These are phyloP conservation scores for Mastigias papua DNA, from an alignment of 30 jellyfish, hydroid and myxozoan genomes.

Conservation along the genomic window DNA sequence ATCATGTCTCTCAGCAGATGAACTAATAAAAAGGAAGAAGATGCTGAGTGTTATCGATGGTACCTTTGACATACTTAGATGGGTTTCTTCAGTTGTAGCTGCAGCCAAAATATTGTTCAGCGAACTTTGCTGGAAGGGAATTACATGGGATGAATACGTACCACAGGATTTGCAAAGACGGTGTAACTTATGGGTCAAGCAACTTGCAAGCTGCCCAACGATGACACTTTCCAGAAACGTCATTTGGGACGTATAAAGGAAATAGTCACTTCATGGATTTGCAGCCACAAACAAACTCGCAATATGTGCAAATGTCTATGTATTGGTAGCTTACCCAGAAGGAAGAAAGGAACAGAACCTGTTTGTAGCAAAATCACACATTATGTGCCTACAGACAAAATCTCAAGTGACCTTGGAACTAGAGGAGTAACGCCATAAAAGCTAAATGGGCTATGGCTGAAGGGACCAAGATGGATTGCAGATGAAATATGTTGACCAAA, in stretches of 20 bases:
- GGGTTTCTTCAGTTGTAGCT: not conserved
- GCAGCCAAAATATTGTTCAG: conserved; percentile 13
- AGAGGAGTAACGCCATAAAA: conserved; percentile 47
- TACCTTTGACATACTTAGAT: not conserved
- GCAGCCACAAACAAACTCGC: conserved; percentile 33
- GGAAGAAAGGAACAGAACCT: conserved; percentile 13
- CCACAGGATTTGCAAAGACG: conserved; percentile 1
- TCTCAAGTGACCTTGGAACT: conserved; percentile 63
- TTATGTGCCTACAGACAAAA: conserved; percentile 55
- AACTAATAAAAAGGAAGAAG: not conserved
- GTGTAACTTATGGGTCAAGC: conserved; percentile 2
- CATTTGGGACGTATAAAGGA: not conserved
- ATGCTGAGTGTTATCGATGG: not conserved
- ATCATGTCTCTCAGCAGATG: not conserved
- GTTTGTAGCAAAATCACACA: conserved; percentile 50
- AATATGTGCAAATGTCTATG: conserved; percentile 22
- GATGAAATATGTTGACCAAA: conserved; percentile 21
- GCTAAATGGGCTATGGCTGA: conserved; percentile 31
- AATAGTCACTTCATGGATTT: conserved; percentile 42
- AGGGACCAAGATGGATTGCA: conserved; percentile 51
- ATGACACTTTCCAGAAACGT: conserved; percentile 4
- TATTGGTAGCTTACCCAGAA: not conserved
- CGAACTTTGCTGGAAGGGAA: not conserved
- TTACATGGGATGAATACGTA: conserved; percentile 1
- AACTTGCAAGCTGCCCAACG: not conserved